Conservation (phyloP, 2,888 invertebrate species). For the Cerceris rybyensis region DNA sequence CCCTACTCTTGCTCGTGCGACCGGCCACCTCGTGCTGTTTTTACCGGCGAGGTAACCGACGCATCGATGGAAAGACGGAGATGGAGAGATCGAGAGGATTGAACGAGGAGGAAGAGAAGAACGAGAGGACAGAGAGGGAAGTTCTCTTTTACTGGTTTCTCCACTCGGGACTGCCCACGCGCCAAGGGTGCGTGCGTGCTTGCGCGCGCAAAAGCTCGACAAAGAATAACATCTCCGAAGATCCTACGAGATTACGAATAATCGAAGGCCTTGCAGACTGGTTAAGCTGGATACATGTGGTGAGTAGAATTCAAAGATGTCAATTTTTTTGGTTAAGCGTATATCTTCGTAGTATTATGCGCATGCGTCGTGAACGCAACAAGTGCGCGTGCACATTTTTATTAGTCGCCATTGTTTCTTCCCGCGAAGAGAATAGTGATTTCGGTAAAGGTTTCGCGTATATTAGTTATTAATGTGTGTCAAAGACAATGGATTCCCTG, state of each 20-base stretch:
- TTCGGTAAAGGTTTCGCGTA: too few relatives aligned
- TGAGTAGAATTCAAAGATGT: too few relatives aligned
- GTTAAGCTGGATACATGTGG: too few relatives aligned
- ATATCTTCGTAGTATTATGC: too few relatives aligned
- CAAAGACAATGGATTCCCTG: too few relatives aligned
- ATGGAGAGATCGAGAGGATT: slow-evolving; percentile 24
- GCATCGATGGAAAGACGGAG: slow-evolving; percentile 28
- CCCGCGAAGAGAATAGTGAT: too few relatives aligned
- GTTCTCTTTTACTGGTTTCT: slow-evolving; percentile 58
- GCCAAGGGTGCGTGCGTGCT: slow-evolving; percentile 59
- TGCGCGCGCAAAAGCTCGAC: slow-evolving; percentile 55
- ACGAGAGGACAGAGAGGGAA: slow-evolving; percentile 42
- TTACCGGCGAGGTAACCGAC: slow-evolving; percentile 62
- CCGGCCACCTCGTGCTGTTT: slow-evolving; percentile 69
- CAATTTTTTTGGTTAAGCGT: too few relatives aligned
- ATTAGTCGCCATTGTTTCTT: too few relatives aligned
- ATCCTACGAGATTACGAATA: slow-evolving; percentile 8
- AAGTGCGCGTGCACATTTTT: too few relatives aligned
- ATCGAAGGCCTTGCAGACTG: background rate
- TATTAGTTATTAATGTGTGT: too few relatives aligned
- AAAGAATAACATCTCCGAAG: slow-evolving; percentile 24
- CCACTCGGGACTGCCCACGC: slow-evolving; percentile 63
- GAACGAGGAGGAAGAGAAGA: slow-evolving; percentile 30
- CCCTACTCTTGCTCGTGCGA: slow-evolving; percentile 66
- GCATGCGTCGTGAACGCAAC: too few relatives aligned